Evolutionary conservation across 2,888 invertebrate genomes (phyloP).

Genomic region (Myopa testacea): DNA sequence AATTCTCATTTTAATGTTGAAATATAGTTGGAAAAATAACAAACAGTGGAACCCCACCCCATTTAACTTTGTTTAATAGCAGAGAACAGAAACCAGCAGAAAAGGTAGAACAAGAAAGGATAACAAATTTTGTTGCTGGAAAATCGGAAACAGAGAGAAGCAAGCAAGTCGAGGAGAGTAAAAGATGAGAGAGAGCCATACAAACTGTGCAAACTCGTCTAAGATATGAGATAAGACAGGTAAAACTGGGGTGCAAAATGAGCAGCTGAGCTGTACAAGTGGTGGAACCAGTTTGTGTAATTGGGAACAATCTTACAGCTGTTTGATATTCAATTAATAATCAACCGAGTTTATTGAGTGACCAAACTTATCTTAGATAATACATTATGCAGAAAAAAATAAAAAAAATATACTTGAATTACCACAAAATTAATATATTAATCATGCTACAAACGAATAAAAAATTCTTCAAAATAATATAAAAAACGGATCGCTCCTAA

Average conservation of each 20-base stretch:
- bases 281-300: conserved; percentile 30
- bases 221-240: neutral
- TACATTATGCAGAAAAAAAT: neutral
- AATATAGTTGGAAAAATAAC: no score
- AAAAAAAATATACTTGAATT: conserved; percentile 9
- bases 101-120: neutral
- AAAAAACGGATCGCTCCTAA: neutral
- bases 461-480: conserved; percentile 20
- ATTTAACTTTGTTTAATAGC: no score
- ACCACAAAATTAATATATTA: conserved; percentile 40
- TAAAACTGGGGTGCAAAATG: neutral
- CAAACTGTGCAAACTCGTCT: neutral
- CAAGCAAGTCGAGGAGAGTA: conserved; percentile 15
- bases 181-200: neutral
- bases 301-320: conserved; percentile 31
- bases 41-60: no score
- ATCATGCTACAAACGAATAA: neutral
- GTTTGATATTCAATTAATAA: conserved; percentile 12
- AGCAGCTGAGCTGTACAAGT: conserved; percentile 11
- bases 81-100: neutral
- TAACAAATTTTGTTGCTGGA: conserved; percentile 1
- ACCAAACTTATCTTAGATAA: neutral
- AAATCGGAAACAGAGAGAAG: conserved; percentile 16
- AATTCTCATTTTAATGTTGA: no score
- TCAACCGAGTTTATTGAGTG: neutral